Conservation (phyloP, 2,113 vertebrate genomes). For the Otis tarda region DNA sequence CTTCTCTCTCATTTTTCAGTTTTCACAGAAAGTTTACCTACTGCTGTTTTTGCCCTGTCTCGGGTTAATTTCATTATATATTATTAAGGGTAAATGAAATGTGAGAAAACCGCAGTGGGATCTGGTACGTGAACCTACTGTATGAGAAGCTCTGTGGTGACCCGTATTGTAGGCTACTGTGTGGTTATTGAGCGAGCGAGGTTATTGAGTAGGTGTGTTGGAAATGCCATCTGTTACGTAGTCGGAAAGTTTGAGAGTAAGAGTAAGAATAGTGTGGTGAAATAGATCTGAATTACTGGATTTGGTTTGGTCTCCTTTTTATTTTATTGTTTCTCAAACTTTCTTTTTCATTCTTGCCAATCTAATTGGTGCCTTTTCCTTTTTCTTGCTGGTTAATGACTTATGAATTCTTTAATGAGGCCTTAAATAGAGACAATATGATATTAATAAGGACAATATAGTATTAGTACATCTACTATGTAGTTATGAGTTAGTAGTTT, state of each 20-base stretch:
- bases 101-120: background rate
- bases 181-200: background rate
- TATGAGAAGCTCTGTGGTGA: background rate
- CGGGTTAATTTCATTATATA: background rate
- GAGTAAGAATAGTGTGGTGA: background rate
- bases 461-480: background rate
- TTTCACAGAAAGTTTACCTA: background rate
- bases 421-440: background rate
- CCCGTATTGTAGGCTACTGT: background rate
- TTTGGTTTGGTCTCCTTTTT: background rate
- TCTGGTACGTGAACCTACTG: background rate
- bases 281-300: background rate
- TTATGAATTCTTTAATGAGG: background rate
- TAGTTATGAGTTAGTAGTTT: background rate
- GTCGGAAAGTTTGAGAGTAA: background rate
- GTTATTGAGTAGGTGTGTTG: background rate
- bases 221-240: background rate
- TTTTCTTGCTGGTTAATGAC: background rate
- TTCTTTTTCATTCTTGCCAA: background rate
- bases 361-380: background rate
- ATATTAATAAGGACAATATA: background rate
- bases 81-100: background rate
- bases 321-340: background rate
- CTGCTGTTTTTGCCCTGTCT: background rate
- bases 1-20: background rate